Evolutionary conservation across 2,888 invertebrate species (phyloP), one percentile per base, ranked within the genome.

Genomic region (Tineola bisselliella): DNA sequence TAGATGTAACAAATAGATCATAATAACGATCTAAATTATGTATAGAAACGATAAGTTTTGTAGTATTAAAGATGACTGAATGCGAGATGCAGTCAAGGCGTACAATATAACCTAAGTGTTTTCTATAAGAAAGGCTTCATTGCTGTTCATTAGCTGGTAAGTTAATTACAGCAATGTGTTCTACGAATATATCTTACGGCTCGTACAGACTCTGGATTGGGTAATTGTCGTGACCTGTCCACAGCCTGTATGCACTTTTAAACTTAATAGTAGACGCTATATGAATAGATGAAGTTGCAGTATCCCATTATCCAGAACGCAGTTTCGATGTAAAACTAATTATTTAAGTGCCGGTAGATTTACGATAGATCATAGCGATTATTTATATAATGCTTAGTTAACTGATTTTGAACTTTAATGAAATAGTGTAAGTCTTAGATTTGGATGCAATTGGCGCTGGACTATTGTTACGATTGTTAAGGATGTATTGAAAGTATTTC

Each of bases 301-400:
- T 74, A 76, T 78, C 76, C 79, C 79, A 30, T 77, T 78, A 81
- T 79, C 77, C 77, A 74, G 72, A 68, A 70, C 66, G 73, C 76
- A 72, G 71, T 76, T 71, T 73, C 74, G 70, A 71, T 79, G 77
- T 81, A 59, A 31, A 60, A 30, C 43, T 60, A 60, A 17, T 15
- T 17, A 59, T 4, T 13, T 60, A 58, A 58, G 58, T 5, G 31
- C 33, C 58, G 58, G 58, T 60, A 60, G 60, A 48, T 13, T 60
- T 60, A 60, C 31, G 60, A 60, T 30, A 74, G 78, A 79, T 68
- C 69, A 81, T 87, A 86, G 86, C 76, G 79, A 79, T 48, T 84
- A 87, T 87, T 86, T 84, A 86, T 83, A 84, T 81, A 59, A 77
- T 77, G 82, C 81, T 84, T 86, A 87, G 84, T 80, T 80, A 79